phyloP scores from a whole-genome alignment of 1,140 invertebrate genomes.

The Rhynchophorus ferrugineus region DNA sequence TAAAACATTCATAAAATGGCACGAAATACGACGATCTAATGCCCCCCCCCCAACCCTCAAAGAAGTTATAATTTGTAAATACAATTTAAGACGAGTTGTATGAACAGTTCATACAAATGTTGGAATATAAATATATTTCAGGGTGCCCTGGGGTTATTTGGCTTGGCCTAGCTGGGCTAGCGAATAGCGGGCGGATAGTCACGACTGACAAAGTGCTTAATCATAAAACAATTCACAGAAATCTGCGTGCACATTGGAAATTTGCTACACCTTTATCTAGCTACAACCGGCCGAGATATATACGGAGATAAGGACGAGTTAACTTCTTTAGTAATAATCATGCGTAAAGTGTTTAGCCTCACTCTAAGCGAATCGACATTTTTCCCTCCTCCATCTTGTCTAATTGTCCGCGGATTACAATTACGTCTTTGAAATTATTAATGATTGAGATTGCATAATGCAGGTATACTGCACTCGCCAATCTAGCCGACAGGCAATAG shows the following conservation, averaged over 20 bases:
- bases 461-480: neutral
- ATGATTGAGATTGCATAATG: neutral
- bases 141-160: conserved; percentile 22
- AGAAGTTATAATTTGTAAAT: too few species aligned
- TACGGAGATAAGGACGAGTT: conserved; percentile 22
- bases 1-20: too few species aligned
- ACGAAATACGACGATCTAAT: too few species aligned
- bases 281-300: conserved; percentile 21
- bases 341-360: conserved; percentile 8
- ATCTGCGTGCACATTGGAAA: conserved; percentile 28
- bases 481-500: neutral
- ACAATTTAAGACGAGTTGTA: too few species aligned
- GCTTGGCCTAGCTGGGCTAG: conserved; percentile 16
- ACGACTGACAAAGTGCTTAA: conserved; percentile 29
- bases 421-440: conserved; percentile 2
- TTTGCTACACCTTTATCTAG: conserved; percentile 30
- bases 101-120: conserved; percentile 13
- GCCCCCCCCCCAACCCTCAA: too few species aligned
- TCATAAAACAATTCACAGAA: conserved; percentile 30
- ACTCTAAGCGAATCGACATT: conserved; percentile 1
- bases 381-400: neutral
- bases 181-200: conserved; percentile 21
- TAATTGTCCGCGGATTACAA: neutral
- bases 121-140: conserved; percentile 28
- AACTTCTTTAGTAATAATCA: conserved; percentile 21